Evolutionary conservation across 2,797 vertebrate genomes (phyloP).

Genomic region (Sphenopsis melanotis): DNA sequence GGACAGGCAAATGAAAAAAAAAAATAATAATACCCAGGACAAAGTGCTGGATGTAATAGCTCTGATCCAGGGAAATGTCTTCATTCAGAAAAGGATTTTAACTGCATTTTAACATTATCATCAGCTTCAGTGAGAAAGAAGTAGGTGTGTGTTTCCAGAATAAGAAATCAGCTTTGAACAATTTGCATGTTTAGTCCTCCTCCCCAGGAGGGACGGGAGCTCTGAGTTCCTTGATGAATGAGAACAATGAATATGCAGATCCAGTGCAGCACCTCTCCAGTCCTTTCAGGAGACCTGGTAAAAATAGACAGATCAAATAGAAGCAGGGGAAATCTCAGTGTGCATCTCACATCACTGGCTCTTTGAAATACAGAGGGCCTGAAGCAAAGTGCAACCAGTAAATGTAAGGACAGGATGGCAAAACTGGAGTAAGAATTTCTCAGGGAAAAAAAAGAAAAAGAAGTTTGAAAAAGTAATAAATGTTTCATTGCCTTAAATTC

Average conservation of each 20-base stretch:
- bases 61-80: neutral
- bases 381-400: neutral
- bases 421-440: neutral
- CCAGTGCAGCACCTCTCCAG: neutral
- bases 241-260: neutral
- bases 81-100: neutral
- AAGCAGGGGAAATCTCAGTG: neutral
- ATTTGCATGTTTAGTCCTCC: neutral
- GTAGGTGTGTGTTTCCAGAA: neutral
- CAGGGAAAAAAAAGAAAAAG: neutral
- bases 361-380: neutral
- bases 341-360: neutral
- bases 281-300: neutral
- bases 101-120: neutral
- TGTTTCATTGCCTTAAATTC: slow-evolving; percentile 6
- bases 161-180: neutral
- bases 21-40: neutral
- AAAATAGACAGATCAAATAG: neutral
- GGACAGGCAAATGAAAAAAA: neutral
- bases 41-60: neutral
- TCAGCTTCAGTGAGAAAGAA: neutral
- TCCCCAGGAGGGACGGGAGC: neutral
- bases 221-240: neutral
- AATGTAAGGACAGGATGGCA: neutral
- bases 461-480: neutral